A percentile compares a stretch with the other conserved stretches of the same genome.
These are phyloP conservation scores for Hypselothyrea guttata DNA, from an alignment of 2,888 invertebrate species.

Conservation along the genomic window DNA sequence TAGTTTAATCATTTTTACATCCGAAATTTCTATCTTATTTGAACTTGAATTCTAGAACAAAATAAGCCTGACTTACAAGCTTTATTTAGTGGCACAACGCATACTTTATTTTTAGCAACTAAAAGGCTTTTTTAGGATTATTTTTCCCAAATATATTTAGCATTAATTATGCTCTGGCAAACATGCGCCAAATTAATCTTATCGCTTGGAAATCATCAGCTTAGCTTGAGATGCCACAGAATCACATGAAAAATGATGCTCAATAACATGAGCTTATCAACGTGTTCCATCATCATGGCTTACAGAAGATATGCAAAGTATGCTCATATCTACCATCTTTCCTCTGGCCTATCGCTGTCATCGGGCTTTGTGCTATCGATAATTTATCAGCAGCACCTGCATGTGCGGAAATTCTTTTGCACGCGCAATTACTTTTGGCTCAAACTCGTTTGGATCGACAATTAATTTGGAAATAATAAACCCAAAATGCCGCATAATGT, in stretches of 20 bases:
- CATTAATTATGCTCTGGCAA: too few species aligned
- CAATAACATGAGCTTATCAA: neutral
- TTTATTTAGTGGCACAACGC: too few species aligned
- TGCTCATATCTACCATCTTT: neutral
- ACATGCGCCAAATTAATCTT: too few species aligned
- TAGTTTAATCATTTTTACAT: too few species aligned
- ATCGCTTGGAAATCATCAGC: neutral
- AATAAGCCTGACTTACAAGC: too few species aligned
- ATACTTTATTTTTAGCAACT: too few species aligned
- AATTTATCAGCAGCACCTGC: neutral
- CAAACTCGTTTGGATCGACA: conserved; percentile 59
- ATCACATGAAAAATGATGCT: too few species aligned
- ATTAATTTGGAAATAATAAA: conserved; percentile 65
- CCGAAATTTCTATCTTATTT: too few species aligned
- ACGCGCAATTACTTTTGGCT: conserved; percentile 54
- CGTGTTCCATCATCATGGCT: neutral
- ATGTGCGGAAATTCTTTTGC: conserved; percentile 49
- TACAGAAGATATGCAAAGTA: neutral
- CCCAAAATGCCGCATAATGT: conserved; percentile 58
- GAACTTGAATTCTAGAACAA: too few species aligned
- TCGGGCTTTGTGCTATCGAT: neutral
- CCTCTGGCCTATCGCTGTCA: neutral
- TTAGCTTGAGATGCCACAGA: conserved; percentile 7
- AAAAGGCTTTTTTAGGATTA: too few species aligned
- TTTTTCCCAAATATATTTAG: too few species aligned